These are phyloP conservation scores for Ypsolopha scabrella DNA, from an alignment of 2,888 invertebrate species.

Conservation along the genomic window DNA sequence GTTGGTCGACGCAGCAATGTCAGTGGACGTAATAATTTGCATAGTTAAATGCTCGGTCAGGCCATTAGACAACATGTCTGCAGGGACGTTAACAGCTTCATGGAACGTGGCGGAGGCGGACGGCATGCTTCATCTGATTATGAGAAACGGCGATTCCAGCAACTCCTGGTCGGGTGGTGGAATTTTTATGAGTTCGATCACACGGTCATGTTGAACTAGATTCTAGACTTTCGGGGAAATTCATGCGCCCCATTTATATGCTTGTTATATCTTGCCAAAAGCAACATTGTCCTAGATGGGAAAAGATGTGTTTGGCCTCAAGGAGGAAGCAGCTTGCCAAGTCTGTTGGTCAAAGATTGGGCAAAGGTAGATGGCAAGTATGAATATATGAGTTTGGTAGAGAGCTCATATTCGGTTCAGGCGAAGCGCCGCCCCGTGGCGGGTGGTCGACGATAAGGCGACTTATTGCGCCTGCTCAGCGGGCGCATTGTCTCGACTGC, in stretches of 20 bases:
- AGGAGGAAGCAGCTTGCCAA: too few relatives aligned
- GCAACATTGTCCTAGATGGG: neutral
- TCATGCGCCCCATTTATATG: constrained; percentile 14
- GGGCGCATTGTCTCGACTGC: constrained; percentile 29
- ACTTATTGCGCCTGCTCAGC: constrained; percentile 23
- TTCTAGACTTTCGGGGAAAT: constrained; percentile 16
- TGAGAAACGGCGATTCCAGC: constrained; percentile 24
- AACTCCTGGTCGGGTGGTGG: constrained; percentile 8
- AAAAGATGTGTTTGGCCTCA: too few relatives aligned
- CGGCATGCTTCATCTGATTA: constrained; percentile 21
- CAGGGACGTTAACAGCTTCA: constrained; percentile 33
- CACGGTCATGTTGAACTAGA: constrained; percentile 12
- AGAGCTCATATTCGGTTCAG: neutral
- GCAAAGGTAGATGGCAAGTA: constrained; percentile 24
- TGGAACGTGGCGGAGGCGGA: constrained; percentile 19
- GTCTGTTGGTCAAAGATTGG: constrained; percentile 16
- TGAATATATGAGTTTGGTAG: constrained; percentile 8
- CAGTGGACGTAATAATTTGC: constrained; percentile 25
- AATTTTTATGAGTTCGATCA: constrained; percentile 26
- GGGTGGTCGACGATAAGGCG: constrained; percentile 37
- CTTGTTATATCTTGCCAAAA: neutral
- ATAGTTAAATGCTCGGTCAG: constrained; percentile 27
- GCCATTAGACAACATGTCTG: constrained; percentile 38
- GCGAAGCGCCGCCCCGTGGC: constrained; percentile 16
- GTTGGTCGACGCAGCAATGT: constrained; percentile 8